phyloP scores from a whole-genome alignment of 2,888 invertebrate species.

The Tethea ocularis region DNA sequence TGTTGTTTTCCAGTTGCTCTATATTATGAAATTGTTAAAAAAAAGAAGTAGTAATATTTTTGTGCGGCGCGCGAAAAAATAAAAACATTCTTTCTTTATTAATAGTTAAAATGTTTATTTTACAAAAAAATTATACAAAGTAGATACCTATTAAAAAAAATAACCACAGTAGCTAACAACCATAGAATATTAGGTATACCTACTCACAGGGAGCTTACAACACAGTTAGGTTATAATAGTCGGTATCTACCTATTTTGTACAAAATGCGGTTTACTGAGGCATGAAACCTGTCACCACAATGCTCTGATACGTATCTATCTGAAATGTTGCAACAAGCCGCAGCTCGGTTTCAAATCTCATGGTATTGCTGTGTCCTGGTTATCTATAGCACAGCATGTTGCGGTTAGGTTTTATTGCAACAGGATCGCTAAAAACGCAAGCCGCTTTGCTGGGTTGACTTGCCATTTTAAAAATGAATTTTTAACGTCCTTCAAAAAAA shows the following conservation, averaged over 20 bases:
- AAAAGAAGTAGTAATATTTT: too few species aligned
- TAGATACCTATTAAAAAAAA: too few species aligned
- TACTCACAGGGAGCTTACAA: not conserved
- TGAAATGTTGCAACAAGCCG: conserved; percentile 38
- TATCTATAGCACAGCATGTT: conserved; percentile 30
- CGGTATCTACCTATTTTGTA: too few species aligned
- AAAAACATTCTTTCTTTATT: too few species aligned
- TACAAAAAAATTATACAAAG: too few species aligned
- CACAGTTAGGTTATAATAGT: conserved; percentile 13
- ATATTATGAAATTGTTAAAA: too few species aligned
- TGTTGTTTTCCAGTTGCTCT: too few species aligned
- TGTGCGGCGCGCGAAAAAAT: too few species aligned
- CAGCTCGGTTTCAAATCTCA: conserved; percentile 42
- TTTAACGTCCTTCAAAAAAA: too few species aligned
- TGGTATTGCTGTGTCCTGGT: conserved; percentile 33
- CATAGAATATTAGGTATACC: too few species aligned
- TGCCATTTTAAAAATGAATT: not conserved
- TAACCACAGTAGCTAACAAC: too few species aligned
- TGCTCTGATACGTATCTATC: conserved; percentile 40
- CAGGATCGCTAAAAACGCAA: conserved; percentile 4
- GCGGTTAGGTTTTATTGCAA: conserved; percentile 38
- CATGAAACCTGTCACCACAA: conserved; percentile 38
- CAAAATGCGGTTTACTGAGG: conserved; percentile 38
- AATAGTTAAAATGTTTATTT: too few species aligned
- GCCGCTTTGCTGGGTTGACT: not conserved